phyloP scores from a whole-genome alignment of 2,113 vertebrate genomes.

The Pelodiscus sinensis region DNA sequence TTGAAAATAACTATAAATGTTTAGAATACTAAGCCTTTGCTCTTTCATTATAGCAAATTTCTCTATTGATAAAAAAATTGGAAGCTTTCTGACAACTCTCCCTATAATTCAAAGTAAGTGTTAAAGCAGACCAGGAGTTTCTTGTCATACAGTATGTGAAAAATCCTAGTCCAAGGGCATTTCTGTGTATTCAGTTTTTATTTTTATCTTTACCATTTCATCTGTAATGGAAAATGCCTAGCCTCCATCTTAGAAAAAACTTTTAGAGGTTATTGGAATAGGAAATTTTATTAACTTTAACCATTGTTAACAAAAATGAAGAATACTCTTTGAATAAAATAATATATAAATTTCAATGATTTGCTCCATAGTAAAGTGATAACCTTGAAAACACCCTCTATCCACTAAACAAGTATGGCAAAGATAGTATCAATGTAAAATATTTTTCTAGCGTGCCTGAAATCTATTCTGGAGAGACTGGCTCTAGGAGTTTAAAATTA shows the following conservation, averaged over 20 bases:
- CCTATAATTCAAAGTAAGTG: neutral
- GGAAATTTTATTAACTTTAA: neutral
- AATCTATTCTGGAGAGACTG: neutral
- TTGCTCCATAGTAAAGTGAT: neutral
- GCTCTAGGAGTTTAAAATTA: neutral
- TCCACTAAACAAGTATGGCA: neutral
- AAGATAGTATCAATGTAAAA: neutral
- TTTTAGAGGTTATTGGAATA: neutral
- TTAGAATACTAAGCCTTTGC: neutral
- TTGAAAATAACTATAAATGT: neutral
- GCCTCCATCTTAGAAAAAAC: neutral
- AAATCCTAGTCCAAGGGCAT: neutral
- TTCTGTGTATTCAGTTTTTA: neutral
- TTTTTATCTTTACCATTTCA: neutral
- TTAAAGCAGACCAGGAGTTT: neutral
- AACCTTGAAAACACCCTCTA: neutral
- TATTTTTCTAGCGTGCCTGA: neutral
- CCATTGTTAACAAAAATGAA: neutral
- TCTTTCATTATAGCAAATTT: neutral
- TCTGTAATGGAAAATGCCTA: neutral
- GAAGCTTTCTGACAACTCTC: neutral
- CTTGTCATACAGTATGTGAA: neutral
- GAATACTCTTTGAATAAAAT: neutral
- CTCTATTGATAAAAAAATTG: neutral
- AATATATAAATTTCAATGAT: rapidly evolving